Conservation (phyloP, 2,113 vertebrate genomes). For the Accipiter virgatus region DNA sequence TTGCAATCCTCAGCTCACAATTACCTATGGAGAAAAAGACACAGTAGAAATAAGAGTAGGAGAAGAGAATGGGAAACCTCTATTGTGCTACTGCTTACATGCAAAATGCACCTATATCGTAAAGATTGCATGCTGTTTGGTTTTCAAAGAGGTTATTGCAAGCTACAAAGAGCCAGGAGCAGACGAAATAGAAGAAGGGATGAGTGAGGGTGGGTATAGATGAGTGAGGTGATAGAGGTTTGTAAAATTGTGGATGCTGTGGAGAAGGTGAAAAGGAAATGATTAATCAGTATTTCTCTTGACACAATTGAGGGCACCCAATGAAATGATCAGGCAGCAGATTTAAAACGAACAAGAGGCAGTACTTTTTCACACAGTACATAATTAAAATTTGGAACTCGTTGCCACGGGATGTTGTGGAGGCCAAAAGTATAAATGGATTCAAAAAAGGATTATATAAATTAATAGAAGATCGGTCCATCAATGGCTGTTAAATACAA, state of each 20-base stretch:
- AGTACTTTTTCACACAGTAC: constrained; percentile 10
- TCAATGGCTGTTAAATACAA: not conserved
- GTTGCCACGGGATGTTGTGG: not conserved
- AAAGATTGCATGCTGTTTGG: not conserved
- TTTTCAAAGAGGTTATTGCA: not conserved
- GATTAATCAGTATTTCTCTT: not conserved
- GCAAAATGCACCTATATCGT: not conserved
- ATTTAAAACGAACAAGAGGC: constrained; percentile 12
- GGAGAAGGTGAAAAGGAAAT: not conserved
- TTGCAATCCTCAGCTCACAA: not conserved
- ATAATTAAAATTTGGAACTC: constrained; percentile 1
- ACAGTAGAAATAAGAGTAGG: not conserved
- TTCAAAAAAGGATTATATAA: not conserved
- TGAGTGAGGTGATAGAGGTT: not conserved
- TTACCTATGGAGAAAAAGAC: not conserved
- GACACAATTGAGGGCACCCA: not conserved
- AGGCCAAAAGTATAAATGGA: constrained; percentile 17
- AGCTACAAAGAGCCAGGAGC: not conserved
- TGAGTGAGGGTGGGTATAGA: not conserved
- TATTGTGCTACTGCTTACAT: not conserved
- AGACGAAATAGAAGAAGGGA: not conserved
- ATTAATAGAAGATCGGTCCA: not conserved
- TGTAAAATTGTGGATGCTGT: not conserved
- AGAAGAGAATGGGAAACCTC: not conserved
- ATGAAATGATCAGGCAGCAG: not conserved